A percentile compares a stretch with the other conserved stretches of the same genome.
phyloP scores from a whole-genome alignment of 2,797 vertebrate genomes.

The Diglossa cyanea region DNA sequence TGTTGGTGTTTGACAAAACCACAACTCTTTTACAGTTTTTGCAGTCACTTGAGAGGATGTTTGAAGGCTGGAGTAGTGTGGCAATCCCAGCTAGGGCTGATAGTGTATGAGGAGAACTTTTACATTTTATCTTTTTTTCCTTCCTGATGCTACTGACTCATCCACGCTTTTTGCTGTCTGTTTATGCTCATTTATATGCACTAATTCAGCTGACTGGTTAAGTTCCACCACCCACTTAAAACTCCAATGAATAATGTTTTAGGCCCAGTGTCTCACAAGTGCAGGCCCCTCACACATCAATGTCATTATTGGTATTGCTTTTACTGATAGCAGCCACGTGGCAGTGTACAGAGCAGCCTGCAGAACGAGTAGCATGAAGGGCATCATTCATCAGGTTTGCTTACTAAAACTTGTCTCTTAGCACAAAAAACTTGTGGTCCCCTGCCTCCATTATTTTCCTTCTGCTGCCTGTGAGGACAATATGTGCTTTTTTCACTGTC shows the following conservation, averaged over 20 bases:
- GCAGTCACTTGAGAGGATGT: neutral
- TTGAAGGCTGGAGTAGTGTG: neutral
- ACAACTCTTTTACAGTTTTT: neutral
- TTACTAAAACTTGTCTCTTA: neutral
- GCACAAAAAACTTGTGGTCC: neutral
- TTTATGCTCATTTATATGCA: slow-evolving; percentile 10
- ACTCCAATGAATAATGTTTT: slow-evolving; percentile 23
- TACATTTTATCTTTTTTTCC: neutral
- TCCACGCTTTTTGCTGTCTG: neutral
- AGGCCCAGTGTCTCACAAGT: neutral
- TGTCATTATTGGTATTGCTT: slow-evolving; percentile 44
- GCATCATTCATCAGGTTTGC: slow-evolving; percentile 2
- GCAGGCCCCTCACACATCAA: slow-evolving; percentile 39
- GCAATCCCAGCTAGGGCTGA: neutral
- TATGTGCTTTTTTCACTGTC: neutral
- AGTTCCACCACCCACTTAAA: slow-evolving; percentile 30
- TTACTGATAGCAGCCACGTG: slow-evolving; percentile 27
- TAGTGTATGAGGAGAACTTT: neutral
- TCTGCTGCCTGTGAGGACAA: neutral
- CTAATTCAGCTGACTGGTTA: slow-evolving; percentile 31
- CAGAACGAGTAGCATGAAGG: neutral
- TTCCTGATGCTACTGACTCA: neutral
- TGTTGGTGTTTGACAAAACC: neutral
- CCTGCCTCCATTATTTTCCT: neutral
- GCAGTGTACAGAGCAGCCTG: neutral